These are phyloP conservation scores for Eupristina koningsbergeri DNA, from an alignment of 1,140 invertebrate genomes.

Conservation along the genomic window DNA sequence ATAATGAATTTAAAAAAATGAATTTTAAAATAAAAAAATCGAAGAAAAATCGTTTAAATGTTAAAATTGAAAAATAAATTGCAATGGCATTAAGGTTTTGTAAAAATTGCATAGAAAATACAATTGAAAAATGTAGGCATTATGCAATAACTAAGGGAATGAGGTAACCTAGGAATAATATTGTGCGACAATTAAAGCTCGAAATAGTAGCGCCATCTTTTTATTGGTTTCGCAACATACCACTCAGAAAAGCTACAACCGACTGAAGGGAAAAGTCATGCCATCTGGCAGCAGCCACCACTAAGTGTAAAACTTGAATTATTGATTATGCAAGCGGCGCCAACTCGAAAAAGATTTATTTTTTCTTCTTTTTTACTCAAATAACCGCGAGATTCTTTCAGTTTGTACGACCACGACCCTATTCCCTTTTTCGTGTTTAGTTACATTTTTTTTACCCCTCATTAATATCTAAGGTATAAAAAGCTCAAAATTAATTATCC, in stretches of 20 bases:
- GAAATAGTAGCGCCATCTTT: constrained; percentile 30
- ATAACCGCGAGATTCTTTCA: constrained; percentile 47
- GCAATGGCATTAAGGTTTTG: no score
- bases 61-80: no score
- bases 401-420: constrained; percentile 26
- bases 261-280: constrained; percentile 46
- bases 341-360: constrained; percentile 56
- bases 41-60: no score
- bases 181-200: background rate
- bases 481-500: background rate
- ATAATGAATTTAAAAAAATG: no score
- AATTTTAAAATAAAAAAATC: no score
- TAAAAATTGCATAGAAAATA: no score
- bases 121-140: no score
- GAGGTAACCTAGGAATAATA: background rate
- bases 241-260: constrained; percentile 4
- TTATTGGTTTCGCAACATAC: background rate
- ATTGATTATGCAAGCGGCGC: constrained; percentile 70
- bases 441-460: background rate
- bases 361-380: constrained; percentile 34
- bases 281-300: constrained; percentile 61
- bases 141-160: no score
- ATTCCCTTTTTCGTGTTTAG: background rate
- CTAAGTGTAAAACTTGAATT: constrained; percentile 48
- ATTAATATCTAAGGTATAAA: background rate